phyloP scores from a whole-genome alignment of 2,113 vertebrate species.

The Xiphophorus hellerii region DNA sequence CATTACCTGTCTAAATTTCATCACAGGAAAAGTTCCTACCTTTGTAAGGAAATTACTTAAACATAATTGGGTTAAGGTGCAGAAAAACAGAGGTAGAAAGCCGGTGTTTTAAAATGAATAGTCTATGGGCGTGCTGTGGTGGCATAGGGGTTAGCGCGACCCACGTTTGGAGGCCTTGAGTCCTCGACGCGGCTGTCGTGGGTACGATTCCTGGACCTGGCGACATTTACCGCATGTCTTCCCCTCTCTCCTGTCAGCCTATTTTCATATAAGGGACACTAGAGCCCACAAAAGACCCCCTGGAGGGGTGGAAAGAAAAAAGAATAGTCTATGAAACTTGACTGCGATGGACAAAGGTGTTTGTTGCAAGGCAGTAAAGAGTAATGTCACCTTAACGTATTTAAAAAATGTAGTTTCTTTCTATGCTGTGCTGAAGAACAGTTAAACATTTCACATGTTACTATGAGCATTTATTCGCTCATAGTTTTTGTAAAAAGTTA shows the following conservation, averaged over 20 bases:
- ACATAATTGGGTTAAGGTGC: constrained; percentile 78
- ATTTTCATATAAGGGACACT: too few relatives aligned
- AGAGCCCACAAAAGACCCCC: too few relatives aligned
- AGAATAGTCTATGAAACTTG: constrained; percentile 35
- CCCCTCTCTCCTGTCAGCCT: too few relatives aligned
- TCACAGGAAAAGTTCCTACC: constrained; percentile 59
- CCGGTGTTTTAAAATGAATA: constrained; percentile 66
- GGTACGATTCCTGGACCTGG: too few relatives aligned
- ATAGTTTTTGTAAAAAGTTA: neutral
- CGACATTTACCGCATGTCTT: too few relatives aligned
- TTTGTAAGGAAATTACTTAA: constrained; percentile 69
- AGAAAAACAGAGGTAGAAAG: constrained; percentile 69
- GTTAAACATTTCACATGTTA: neutral
- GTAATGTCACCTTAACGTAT: neutral
- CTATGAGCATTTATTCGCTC: neutral
- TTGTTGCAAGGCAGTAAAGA: too few relatives aligned
- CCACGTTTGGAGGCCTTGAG: too few relatives aligned
- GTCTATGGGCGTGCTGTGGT: constrained; percentile 1
- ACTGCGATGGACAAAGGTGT: neutral
- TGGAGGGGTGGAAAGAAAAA: constrained; percentile 25
- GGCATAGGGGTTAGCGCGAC: too few relatives aligned
- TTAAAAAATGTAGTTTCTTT: neutral
- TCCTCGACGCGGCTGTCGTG: too few relatives aligned
- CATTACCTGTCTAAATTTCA: constrained; percentile 65
- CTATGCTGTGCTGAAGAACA: neutral